phyloP scores from a whole-genome alignment of 1,140 invertebrate species.

The Drosophila nikananu region DNA sequence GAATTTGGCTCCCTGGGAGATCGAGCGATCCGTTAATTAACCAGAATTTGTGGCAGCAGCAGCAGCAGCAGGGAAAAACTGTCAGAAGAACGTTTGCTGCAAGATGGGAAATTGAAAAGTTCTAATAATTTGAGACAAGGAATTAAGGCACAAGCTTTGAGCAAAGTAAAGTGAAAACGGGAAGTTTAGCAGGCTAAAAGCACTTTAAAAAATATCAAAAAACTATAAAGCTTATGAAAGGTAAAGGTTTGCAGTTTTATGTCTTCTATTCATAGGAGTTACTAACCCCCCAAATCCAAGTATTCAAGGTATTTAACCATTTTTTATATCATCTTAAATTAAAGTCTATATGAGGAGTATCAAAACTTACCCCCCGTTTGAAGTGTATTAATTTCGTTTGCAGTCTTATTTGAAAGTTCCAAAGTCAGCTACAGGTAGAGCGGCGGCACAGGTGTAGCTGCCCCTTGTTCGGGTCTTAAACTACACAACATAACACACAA shows the following conservation, averaged over 20 bases:
- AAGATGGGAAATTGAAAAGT: not conserved
- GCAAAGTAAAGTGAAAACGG: not conserved
- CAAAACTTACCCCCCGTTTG: not conserved
- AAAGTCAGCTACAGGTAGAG: not conserved
- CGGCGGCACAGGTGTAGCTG: slow-evolving; percentile 10
- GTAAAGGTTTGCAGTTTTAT: not conserved
- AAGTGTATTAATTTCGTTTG: not conserved
- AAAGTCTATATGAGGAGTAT: not conserved
- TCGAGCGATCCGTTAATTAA: slow-evolving; percentile 73
- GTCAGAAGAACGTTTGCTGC: not conserved
- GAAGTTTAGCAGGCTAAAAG: not conserved
- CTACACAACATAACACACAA: slow-evolving; percentile 12
- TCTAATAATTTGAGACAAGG: not conserved
- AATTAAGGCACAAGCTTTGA: not conserved
- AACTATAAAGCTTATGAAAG: not conserved
- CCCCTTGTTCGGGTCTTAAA: not conserved
- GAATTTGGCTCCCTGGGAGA: slow-evolving; percentile 60
- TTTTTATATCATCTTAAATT: not conserved
- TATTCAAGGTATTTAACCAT: not conserved
- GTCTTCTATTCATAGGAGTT: not conserved
- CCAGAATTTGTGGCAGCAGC: slow-evolving; percentile 16
- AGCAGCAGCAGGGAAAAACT: slow-evolving; percentile 23
- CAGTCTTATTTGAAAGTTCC: not conserved
- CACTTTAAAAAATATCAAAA: not conserved
- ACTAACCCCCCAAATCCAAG: too few relatives aligned